phyloP scores from a whole-genome alignment of 2,888 invertebrate species.

The Eudemis profundana region DNA sequence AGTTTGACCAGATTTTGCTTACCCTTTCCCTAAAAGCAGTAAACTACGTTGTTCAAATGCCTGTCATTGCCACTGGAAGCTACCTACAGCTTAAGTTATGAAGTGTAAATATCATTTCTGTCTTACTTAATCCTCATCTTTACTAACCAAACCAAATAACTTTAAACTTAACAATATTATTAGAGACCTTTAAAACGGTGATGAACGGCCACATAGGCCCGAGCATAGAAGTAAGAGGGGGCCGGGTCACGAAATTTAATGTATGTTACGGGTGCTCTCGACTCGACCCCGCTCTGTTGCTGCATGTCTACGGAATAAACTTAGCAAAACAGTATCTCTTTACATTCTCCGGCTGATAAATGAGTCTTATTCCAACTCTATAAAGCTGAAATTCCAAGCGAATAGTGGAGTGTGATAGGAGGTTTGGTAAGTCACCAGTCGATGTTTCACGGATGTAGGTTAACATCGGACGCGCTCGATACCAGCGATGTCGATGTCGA shows the following conservation, averaged over 20 bases:
- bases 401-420: conserved; percentile 1
- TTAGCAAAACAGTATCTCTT: conserved; percentile 8
- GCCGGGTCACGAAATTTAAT: conserved; percentile 77
- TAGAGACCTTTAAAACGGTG: conserved; percentile 30
- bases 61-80: no score
- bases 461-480: conserved; percentile 83
- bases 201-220: conserved; percentile 26
- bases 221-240: conserved; percentile 53
- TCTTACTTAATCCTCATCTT: not conserved
- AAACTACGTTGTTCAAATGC: no score
- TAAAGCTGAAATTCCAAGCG: conserved; percentile 9
- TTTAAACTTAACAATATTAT: conserved; percentile 7
- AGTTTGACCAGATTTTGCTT: no score
- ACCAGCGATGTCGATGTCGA: conserved; percentile 67
- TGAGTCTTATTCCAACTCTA: not conserved
- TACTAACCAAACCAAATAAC: not conserved
- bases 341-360: not conserved
- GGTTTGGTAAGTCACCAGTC: conserved; percentile 22
- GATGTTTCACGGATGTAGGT: conserved; percentile 66
- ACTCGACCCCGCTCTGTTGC: conserved; percentile 67
- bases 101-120: no score
- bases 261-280: conserved; percentile 74
- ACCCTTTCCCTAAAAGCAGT: no score
- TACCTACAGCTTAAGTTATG: no score
- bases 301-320: conserved; percentile 57